phyloP scores from a whole-genome alignment of 2,113 vertebrate genomes.

The rat (Rattus norvegicus) region GRCr8 NC_086020.1:185812501-185813000 shows the following conservation, averaged over 20 bases:
- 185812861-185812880: background rate
- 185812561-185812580: background rate
- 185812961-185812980: slow-evolving; percentile 50
- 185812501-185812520: background rate
- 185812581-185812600: background rate
- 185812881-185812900: slow-evolving; percentile 44
- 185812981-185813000: background rate
- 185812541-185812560: background rate
- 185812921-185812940: slow-evolving; percentile 55
- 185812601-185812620: background rate
- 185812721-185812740: background rate
- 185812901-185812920: slow-evolving; percentile 35
- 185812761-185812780: slow-evolving; percentile 13
- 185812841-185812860: slow-evolving; percentile 98
- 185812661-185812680: slow-evolving; percentile 13
- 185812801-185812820: slow-evolving; percentile 88
- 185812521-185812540: background rate
- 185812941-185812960: slow-evolving; percentile 21
- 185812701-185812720: slow-evolving; percentile 28
- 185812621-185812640: background rate
- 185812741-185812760: background rate
- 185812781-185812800: slow-evolving; percentile 10
- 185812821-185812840: slow-evolving; percentile 96
- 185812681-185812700: slow-evolving; percentile 20
- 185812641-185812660: background rate